Conservation (phyloP, 2,888 invertebrate species). For the Globia sparganii region DNA sequence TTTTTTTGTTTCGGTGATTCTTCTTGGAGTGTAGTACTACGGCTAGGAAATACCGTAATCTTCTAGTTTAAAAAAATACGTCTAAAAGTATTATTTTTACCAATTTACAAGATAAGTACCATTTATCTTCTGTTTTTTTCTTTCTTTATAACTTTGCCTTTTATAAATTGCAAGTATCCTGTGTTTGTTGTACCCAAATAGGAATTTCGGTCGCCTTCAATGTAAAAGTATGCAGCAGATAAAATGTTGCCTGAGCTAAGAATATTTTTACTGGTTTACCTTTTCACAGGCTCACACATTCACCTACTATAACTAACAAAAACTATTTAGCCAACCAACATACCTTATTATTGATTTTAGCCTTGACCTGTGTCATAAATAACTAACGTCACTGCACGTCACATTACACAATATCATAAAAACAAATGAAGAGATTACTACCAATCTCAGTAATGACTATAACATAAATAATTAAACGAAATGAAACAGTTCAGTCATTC, state of each 20-base stretch:
- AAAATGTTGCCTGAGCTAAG: neutral
- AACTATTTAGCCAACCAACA: neutral
- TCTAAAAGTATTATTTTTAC: neutral
- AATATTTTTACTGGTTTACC: neutral
- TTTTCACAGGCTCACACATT: neutral
- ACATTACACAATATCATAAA: conserved; percentile 2
- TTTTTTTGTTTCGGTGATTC: neutral
- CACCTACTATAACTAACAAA: neutral
- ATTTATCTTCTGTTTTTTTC: too few relatives aligned
- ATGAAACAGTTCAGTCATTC: conserved; percentile 64
- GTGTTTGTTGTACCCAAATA: neutral
- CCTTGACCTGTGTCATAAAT: neutral
- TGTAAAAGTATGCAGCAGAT: neutral
- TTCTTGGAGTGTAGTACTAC: neutral
- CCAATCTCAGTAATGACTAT: conserved; percentile 13
- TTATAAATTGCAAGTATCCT: neutral
- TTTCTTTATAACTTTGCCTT: neutral
- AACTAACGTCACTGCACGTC: neutral
- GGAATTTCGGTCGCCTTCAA: neutral
- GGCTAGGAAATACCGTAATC: neutral
- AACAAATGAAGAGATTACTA: conserved; percentile 10
- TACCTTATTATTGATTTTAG: neutral
- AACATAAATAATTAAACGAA: conserved; percentile 53
- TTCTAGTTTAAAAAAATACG: neutral
- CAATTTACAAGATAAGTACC: neutral